A percentile compares a stretch with the other conserved stretches of the same genome.
These are phyloP conservation scores for Tenebrosternarchus preto DNA, from an alignment of 2,113 vertebrate species.

Conservation along the genomic window DNA sequence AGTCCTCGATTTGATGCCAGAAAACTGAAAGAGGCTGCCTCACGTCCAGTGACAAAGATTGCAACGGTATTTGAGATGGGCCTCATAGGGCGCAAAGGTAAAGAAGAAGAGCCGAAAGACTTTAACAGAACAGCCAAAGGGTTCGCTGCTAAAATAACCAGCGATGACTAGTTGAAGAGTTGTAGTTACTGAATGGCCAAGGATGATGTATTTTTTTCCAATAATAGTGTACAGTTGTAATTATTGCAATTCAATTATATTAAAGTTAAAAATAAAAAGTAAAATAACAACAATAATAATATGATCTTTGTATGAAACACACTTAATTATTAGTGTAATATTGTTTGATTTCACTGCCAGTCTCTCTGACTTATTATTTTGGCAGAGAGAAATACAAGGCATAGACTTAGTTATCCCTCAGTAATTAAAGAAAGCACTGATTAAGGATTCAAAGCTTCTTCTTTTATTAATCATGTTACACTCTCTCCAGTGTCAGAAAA, in stretches of 20 bases:
- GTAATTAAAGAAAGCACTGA: slow-evolving; percentile 62
- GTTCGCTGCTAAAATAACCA: slow-evolving; percentile 70
- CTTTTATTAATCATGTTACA: slow-evolving; percentile 42
- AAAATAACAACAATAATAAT: background rate
- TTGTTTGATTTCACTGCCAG: slow-evolving; percentile 4
- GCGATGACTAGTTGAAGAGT: slow-evolving; percentile 38
- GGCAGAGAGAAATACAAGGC: slow-evolving; percentile 25
- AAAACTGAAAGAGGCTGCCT: slow-evolving; percentile 83
- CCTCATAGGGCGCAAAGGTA: slow-evolving; percentile 72
- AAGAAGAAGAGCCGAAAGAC: slow-evolving; percentile 82
- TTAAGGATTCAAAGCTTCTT: slow-evolving; percentile 50
- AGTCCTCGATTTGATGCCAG: slow-evolving; percentile 90
- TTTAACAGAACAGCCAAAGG: slow-evolving; percentile 89
- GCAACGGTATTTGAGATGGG: slow-evolving; percentile 75
- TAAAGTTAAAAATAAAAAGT: slow-evolving; percentile 24
- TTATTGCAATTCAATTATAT: slow-evolving; percentile 23
- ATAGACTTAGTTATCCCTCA: slow-evolving; percentile 49
- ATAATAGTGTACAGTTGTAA: slow-evolving; percentile 41
- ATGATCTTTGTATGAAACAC: slow-evolving; percentile 24
- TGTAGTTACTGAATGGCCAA: slow-evolving; percentile 42
- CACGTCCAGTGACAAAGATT: slow-evolving; percentile 76
- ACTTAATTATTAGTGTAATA: background rate
- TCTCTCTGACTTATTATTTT: background rate
- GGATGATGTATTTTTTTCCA: slow-evolving; percentile 29
- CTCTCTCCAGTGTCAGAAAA: background rate